Percentiles rank a stretch among this genome's conserved stretches.
Conservation (phyloP, 64 coral and sea anemone genomes). For the Montipora cactus region DNA sequence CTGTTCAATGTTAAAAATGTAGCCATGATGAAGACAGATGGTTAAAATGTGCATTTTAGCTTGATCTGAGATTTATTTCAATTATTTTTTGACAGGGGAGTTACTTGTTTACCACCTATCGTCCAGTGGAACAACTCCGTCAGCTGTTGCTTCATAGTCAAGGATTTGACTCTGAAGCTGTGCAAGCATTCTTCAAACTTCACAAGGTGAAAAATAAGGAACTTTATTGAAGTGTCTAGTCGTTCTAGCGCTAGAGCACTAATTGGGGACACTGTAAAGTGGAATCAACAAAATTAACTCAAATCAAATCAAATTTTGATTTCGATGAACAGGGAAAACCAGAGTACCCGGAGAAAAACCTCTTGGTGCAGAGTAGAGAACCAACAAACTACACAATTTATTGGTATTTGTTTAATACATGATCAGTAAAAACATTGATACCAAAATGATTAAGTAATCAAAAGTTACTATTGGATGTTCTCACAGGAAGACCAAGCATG, state of each 20-base stretch:
- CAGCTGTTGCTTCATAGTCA: conserved; percentile 77
- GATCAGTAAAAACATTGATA: background rate
- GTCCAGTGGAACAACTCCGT: conserved; percentile 88
- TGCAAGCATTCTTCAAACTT: conserved; percentile 94
- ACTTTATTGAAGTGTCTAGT: background rate
- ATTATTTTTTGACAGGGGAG: conserved; percentile 71
- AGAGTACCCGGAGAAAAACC: too few species aligned
- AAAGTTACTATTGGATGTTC: background rate
- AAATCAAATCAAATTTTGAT: too few species aligned
- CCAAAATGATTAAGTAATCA: background rate
- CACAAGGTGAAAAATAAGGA: conserved; percentile 67
- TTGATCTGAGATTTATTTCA: background rate
- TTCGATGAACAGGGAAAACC: too few species aligned
- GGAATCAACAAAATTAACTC: too few species aligned
- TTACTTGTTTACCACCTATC: conserved; percentile 90
- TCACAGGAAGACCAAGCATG: conserved; percentile 97
- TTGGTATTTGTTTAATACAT: too few species aligned
- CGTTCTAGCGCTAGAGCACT: too few species aligned
- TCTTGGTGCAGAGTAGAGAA: too few species aligned
- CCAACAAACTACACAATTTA: too few species aligned
- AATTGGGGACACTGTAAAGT: too few species aligned
- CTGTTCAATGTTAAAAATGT: too few species aligned
- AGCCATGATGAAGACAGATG: too few species aligned
- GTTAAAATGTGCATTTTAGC: background rate
- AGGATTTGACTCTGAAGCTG: conserved; percentile 95